phyloP scores from a whole-genome alignment of 1,140 invertebrate species.

The Drosophila biarmipes region DNA sequence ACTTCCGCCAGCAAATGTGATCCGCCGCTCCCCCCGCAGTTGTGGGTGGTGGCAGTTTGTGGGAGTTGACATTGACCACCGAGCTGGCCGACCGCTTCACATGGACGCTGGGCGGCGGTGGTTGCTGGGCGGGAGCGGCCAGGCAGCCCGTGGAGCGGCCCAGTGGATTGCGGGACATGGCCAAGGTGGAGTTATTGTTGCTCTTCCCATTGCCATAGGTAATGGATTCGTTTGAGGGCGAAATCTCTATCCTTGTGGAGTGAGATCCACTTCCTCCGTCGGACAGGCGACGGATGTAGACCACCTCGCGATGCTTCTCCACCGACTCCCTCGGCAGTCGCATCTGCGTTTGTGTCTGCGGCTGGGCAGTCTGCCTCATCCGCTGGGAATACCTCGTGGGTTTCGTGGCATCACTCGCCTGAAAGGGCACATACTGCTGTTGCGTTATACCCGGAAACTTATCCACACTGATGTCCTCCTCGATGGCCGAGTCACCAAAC shows the following conservation, averaged over 20 bases:
- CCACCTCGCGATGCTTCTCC: constrained; percentile 80
- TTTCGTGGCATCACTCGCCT: constrained; percentile 64
- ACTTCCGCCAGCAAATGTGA: constrained; percentile 84
- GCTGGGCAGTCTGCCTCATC: constrained; percentile 61
- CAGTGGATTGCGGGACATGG: constrained; percentile 75
- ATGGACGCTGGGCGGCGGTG: constrained; percentile 44
- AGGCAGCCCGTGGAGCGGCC: constrained; percentile 69
- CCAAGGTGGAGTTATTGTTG: constrained; percentile 13
- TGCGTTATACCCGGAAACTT: constrained; percentile 79
- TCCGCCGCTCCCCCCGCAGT: constrained; percentile 59
- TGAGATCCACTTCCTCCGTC: constrained; percentile 70
- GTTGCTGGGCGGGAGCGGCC: constrained; percentile 40
- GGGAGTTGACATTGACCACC: constrained; percentile 67
- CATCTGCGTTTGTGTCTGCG: constrained; percentile 48
- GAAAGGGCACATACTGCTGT: constrained; percentile 77
- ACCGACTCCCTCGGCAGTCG: constrained; percentile 35
- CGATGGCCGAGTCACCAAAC: constrained; percentile 84
- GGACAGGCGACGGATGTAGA: constrained; percentile 76
- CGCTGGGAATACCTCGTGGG: constrained; percentile 71
- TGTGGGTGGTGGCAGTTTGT: constrained; percentile 68
- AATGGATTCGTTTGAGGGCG: constrained; percentile 79
- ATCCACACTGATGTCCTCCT: constrained; percentile 84
- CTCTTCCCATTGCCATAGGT: constrained; percentile 70
- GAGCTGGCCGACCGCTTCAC: constrained; percentile 74
- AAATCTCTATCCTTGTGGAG: constrained; percentile 80